Evolutionary conservation across 2,888 invertebrate species (phyloP), one percentile per base, ranked within the genome.

Genomic region (Nemotelus pantherinus): DNA sequence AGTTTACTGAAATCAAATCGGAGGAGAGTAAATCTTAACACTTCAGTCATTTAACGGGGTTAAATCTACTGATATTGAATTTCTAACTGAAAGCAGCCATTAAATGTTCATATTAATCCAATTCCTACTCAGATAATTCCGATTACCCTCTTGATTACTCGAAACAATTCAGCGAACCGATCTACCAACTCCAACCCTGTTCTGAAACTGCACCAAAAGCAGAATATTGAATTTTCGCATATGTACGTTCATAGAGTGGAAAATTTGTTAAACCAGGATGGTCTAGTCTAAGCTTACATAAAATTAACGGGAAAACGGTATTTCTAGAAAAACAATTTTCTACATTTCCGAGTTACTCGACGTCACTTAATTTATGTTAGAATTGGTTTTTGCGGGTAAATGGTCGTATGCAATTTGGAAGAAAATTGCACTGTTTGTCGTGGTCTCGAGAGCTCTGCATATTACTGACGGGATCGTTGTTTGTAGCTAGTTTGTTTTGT

Each of bases 291-390:
- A 70, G 64, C 72, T 71, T 25, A 67, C 76, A 76, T 74, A 74
- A 78, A 78, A 77, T 78, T 72, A 72, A 78, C 77, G 48, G 77
- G 71, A 77, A 58, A 77, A 60, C 65, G 74, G 72, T 72, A 58
- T 58, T 60, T 60, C 45, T 53, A 44, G 75, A 79, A 79, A 79
- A 77, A 79, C 79, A 77, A 79, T 79, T 79, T 79, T 77, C 77
- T 77, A 72, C 79, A 77, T 77, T 79, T 74, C 44, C 77, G 72
- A 77, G 65, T 71, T 67, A 77, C 76, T 64, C 50, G 68, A 77
- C 76, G 76, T 76, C 76, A 60, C 67, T 79, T 77, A 79, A 79
- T 79, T 79, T 77, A 79, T 79, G 79, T 79, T 77, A 44, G 74
- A 77, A 79, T 79, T 76, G 76, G 79, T 79, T 79, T 79, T 79